Base-by-base conservation (phyloP, 2,888 invertebrate genomes). In the Leptopilina syphax region DNA sequence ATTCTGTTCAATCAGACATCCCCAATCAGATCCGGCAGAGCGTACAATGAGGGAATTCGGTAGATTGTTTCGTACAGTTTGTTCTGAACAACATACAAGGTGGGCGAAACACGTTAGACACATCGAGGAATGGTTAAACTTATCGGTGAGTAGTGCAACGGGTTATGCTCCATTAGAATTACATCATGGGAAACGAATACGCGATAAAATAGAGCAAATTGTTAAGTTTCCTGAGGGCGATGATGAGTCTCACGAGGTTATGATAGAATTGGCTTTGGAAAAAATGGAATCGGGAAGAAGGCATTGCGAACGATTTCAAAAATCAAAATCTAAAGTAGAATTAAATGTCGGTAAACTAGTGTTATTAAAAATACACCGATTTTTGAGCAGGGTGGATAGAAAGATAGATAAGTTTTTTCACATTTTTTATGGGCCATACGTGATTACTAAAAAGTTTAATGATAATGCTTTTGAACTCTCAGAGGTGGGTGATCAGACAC, bases 11-110 rank as follows among this genome's bases (percentile, higher is more conserved):
- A 77, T 84, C 3, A 63, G 84, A 4, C 81, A 83, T 54, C 84
- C 84, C 0, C 82, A 83, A 54, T 77, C 79, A 0, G 83, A 84
- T n/a, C 83, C 83, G 2, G 67, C 80, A 10, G 82, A 84, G 66
- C 65, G 83, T 12, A 77, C 80, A 3, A 84, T 84, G 84, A 27
- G 81, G 2, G 83, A 84, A 34, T 10, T 84, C 0, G 81, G 83
- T 0, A 18, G 79, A 10, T 18, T 81, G 7, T 84, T 80, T 66
- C 54, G 83, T 50, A 81, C 79, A 0, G 57, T 83, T 27, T 80
- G 79, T 41, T 12, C 79, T 6, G 73, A 80, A 12, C 24, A 73
- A 41, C 83, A 83, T 70, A 79, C 77, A 10, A 66, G 41, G 2
- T 84, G 84, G 81, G 79, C 65, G 4, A 77, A 65, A 66, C 76